Evolutionary conservation across 2,113 vertebrate genomes (phyloP).

Genomic region (Amia ocellicauda): DNA sequence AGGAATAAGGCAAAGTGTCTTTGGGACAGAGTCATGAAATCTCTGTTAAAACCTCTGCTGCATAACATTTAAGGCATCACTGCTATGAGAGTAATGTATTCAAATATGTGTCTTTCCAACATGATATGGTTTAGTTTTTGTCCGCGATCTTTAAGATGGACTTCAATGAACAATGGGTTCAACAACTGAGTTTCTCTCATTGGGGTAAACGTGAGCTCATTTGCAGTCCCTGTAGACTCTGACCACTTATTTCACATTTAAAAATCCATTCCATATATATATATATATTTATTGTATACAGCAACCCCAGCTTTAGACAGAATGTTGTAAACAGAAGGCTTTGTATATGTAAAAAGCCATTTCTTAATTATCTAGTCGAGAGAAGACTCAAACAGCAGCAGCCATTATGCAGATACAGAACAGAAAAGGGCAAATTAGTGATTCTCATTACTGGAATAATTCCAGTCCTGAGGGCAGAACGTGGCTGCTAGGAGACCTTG

Average conservation of each 20-base stretch:
- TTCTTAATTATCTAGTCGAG: slow-evolving; percentile 28
- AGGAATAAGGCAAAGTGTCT: slow-evolving; percentile 55
- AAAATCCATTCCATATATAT: not conserved
- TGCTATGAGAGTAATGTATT: slow-evolving; percentile 52
- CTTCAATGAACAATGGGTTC: slow-evolving; percentile 33
- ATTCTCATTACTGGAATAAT: slow-evolving; percentile 41
- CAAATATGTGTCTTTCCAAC: slow-evolving; percentile 30
- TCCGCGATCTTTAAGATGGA: slow-evolving; percentile 30
- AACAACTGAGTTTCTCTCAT: not conserved
- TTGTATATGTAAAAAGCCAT: slow-evolving; percentile 9
- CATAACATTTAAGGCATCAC: slow-evolving; percentile 64
- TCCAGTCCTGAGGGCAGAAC: slow-evolving; percentile 64
- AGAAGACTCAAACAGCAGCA: slow-evolving; percentile 46
- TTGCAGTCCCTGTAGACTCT: not conserved
- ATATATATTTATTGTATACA: too few species aligned
- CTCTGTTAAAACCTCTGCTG: slow-evolving; percentile 9
- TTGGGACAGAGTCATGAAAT: slow-evolving; percentile 22
- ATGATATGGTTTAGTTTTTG: slow-evolving; percentile 23
- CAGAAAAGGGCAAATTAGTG: slow-evolving; percentile 56
- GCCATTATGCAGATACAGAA: slow-evolving; percentile 55
- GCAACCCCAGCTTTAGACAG: not conserved
- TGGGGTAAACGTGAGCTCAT: slow-evolving; percentile 25
- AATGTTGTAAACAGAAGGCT: not conserved
- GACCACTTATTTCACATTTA: not conserved
- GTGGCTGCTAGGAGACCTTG: slow-evolving; percentile 58